phyloP scores from a whole-genome alignment of 2,888 invertebrate species.

The Mystacides longicornis region DNA sequence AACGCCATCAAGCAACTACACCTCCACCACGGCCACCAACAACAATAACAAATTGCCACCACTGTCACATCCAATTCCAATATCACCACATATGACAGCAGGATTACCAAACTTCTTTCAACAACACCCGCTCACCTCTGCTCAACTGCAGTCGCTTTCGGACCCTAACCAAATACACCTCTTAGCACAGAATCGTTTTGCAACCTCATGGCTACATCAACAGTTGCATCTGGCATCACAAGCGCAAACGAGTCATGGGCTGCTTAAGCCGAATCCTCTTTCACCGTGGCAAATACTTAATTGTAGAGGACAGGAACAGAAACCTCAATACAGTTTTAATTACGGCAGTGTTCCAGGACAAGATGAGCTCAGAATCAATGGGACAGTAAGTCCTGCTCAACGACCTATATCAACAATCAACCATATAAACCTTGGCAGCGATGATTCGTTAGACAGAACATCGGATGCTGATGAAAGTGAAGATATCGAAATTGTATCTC shows the following conservation, averaged over 20 bases:
- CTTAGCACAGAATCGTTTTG: constrained; percentile 45
- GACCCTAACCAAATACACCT: constrained; percentile 30
- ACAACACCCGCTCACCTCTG: constrained; percentile 18
- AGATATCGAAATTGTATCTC: constrained; percentile 28
- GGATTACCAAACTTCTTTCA: constrained; percentile 22
- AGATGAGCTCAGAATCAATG: constrained; percentile 11
- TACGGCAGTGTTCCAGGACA: constrained; percentile 12
- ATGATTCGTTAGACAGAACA: constrained; percentile 52
- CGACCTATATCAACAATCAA: constrained; percentile 1
- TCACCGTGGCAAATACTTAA: constrained; percentile 55
- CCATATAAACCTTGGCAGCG: constrained; percentile 36
- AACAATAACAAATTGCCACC: constrained; percentile 13
- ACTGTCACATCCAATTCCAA: constrained; percentile 18
- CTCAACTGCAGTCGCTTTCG: constrained; percentile 20
- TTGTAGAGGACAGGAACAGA: constrained; percentile 38
- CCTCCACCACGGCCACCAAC: too few species aligned
- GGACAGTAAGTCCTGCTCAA: constrained; percentile 5
- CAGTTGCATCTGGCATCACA: constrained; percentile 46
- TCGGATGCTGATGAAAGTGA: constrained; percentile 39
- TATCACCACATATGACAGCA: constrained; percentile 16
- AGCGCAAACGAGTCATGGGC: constrained; percentile 40
- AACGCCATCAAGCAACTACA: constrained; percentile 18
- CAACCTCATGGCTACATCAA: constrained; percentile 48
- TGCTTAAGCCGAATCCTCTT: constrained; percentile 46
- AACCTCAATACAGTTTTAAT: constrained; percentile 12